phyloP scores from a whole-genome alignment of 2,113 vertebrate genomes.

The Thomomys bottae region DNA sequence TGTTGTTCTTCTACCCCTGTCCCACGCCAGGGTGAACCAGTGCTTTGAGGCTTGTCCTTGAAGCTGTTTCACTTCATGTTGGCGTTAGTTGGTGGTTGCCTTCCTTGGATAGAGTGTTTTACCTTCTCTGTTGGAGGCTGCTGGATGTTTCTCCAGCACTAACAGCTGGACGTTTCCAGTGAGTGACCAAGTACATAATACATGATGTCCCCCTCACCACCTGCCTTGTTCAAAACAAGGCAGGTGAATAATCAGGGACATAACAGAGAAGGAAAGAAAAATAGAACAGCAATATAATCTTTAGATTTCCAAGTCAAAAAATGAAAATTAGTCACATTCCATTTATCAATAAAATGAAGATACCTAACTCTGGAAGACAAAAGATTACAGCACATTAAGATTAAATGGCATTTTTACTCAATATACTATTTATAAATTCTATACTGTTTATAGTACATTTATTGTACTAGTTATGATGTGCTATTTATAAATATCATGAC shows the following conservation, averaged over 20 bases:
- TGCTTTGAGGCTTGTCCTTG: neutral
- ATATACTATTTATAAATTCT: no score
- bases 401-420: no score
- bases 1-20: neutral
- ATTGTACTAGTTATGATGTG: no score
- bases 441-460: no score
- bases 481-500: no score
- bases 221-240: neutral
- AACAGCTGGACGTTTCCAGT: neutral
- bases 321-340: neutral
- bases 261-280: neutral
- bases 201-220: neutral
- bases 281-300: neutral
- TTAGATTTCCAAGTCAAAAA: neutral
- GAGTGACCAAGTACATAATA: fast-evolving
- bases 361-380: neutral
- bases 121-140: neutral
- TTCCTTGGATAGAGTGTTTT: neutral
- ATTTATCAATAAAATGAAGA: neutral
- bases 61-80: neutral
- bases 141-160: neutral
- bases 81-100: neutral
- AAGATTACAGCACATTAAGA: neutral
- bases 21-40: neutral
- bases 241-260: neutral